These are phyloP conservation scores for Rhinella marina DNA, from an alignment of 2,797 vertebrate species.

Conservation along the genomic window DNA sequence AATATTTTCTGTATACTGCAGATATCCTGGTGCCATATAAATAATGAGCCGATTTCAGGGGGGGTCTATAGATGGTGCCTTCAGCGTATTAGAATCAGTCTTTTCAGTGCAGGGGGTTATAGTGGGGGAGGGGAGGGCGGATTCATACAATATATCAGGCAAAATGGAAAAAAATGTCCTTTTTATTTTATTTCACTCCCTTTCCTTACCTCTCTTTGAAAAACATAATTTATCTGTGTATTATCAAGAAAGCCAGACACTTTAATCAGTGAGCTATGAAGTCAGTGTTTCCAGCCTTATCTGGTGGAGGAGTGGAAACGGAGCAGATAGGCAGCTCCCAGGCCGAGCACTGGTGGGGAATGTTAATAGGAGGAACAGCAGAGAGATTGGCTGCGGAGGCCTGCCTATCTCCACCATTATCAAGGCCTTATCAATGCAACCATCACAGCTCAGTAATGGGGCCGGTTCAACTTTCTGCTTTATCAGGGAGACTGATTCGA, in stretches of 20 bases:
- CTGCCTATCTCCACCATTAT: slow-evolving; percentile 97
- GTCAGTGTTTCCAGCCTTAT: slow-evolving; percentile 99
- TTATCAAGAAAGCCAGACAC: slow-evolving; percentile 99
- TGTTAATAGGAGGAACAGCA: slow-evolving; percentile 92
- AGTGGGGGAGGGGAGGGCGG: slow-evolving; percentile 3
- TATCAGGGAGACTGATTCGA: slow-evolving; percentile 97
- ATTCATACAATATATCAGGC: slow-evolving; percentile 31
- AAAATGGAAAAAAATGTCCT: slow-evolving; percentile 64
- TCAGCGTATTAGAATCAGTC: neutral
- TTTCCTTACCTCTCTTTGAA: slow-evolving; percentile 84
- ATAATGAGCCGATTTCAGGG: no score
- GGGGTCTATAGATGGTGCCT: neutral
- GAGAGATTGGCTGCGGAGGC: slow-evolving; percentile 92
- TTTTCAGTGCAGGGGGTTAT: slow-evolving; percentile 10
- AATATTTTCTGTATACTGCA: neutral
- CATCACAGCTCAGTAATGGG: slow-evolving; percentile 98
- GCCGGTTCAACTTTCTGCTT: slow-evolving; percentile 99
- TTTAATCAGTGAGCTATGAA: slow-evolving; percentile 99
- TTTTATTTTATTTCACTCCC: slow-evolving; percentile 68
- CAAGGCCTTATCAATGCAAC: slow-evolving; percentile 88
- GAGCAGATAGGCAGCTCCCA: slow-evolving; percentile 96
- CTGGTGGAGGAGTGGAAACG: slow-evolving; percentile 99
- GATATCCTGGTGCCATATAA: neutral
- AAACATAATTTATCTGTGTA: slow-evolving; percentile 99
- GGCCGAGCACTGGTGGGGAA: slow-evolving; percentile 96